phyloP scores from a whole-genome alignment of 2,113 vertebrate species.

The Macroglossus sobrinus region DNA sequence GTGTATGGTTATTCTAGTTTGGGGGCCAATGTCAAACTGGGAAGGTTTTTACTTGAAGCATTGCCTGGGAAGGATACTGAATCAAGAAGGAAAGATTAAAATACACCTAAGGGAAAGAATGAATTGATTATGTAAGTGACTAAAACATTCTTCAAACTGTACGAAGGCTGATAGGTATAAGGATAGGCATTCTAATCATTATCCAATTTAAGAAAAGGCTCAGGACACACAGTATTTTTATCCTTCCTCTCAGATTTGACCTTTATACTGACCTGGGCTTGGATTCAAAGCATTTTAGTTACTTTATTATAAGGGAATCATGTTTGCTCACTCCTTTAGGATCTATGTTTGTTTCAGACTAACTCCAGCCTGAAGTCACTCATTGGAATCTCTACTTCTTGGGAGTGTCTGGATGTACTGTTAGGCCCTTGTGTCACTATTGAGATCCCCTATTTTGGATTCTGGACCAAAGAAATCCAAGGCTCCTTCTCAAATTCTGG shows the following conservation, averaged over 20 bases:
- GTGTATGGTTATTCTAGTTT: not conserved
- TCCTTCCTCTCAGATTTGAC: not conserved
- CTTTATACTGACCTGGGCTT: not conserved
- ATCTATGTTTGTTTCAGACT: not conserved
- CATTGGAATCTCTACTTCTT: not conserved
- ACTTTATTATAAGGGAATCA: not conserved
- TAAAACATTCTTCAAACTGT: not conserved
- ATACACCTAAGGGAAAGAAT: not conserved
- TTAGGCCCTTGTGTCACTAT: not conserved
- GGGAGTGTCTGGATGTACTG: rapidly evolving
- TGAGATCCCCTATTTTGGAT: not conserved
- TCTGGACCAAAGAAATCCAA: not conserved
- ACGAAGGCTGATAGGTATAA: not conserved
- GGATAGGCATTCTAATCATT: not conserved
- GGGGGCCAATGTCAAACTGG: not conserved
- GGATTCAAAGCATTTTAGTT: not conserved
- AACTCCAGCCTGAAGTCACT: not conserved
- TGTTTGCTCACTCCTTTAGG: not conserved
- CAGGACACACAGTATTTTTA: not conserved
- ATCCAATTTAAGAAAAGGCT: not conserved
- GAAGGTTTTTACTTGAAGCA: not conserved
- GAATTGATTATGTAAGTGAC: not conserved
- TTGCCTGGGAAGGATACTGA: not conserved
- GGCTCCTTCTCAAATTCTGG: not conserved
- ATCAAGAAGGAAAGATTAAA: not conserved